phyloP scores from a whole-genome alignment of 2,113 vertebrate genomes.

The Panthera tigris region DNA sequence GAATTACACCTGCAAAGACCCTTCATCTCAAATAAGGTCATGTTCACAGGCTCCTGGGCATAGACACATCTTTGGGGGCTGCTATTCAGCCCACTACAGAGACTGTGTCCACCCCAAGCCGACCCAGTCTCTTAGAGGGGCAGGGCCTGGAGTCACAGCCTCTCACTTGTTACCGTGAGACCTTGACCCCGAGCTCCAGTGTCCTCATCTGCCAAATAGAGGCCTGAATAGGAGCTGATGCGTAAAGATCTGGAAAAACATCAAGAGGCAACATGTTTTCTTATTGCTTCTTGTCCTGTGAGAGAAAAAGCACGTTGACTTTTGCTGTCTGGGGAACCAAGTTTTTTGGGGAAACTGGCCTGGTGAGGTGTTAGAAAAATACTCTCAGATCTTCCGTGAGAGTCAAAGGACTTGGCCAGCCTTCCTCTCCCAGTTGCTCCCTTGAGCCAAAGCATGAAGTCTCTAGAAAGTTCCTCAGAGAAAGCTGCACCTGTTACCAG shows the following conservation, averaged over 20 bases:
- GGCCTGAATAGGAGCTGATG: neutral
- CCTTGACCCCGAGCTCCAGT: neutral
- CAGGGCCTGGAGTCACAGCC: neutral
- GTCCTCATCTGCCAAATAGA: neutral
- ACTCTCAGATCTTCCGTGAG: neutral
- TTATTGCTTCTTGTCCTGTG: neutral
- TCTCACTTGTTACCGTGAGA: accelerated
- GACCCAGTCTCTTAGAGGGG: neutral
- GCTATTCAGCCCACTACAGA: neutral
- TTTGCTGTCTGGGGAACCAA: neutral
- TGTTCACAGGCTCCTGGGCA: neutral
- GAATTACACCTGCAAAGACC: neutral
- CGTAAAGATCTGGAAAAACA: neutral
- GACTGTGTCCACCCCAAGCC: neutral
- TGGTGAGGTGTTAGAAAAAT: neutral
- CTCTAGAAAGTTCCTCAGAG: neutral
- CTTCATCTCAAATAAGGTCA: neutral
- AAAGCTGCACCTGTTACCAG: neutral
- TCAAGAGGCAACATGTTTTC: neutral
- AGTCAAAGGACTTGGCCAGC: neutral
- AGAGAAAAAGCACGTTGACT: neutral
- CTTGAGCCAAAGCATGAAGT: neutral
- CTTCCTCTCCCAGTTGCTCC: neutral
- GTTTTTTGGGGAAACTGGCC: neutral
- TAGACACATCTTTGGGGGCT: neutral